phyloP scores from a whole-genome alignment of 2,113 vertebrate genomes.

The Caloenas nicobarica region DNA sequence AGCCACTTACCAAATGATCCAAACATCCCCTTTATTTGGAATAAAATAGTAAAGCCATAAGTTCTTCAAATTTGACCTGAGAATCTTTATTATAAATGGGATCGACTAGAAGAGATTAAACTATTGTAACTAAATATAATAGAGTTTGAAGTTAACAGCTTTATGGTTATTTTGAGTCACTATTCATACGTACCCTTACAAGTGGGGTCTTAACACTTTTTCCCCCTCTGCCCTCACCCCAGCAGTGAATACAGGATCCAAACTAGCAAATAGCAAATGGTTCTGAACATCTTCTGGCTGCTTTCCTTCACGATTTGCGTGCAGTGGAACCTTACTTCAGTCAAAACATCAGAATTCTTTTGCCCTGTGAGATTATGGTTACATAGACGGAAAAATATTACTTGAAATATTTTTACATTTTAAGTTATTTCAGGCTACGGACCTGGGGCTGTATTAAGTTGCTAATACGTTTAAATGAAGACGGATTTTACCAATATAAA shows the following conservation, averaged over 20 bases:
- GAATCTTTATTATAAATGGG: background rate
- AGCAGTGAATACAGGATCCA: background rate
- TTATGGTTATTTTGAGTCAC: background rate
- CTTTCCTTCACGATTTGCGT: accelerated
- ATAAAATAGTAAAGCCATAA: background rate
- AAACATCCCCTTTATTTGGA: background rate
- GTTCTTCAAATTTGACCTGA: background rate
- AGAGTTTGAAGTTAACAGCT: background rate
- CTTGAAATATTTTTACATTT: background rate
- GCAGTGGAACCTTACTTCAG: background rate
- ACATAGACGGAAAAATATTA: background rate
- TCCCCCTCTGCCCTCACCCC: background rate
- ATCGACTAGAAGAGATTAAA: background rate
- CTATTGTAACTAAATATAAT: background rate
- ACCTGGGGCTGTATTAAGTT: background rate
- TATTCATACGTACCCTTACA: background rate
- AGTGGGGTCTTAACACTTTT: background rate
- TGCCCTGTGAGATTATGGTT: background rate
- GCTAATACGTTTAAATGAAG: background rate
- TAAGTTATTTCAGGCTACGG: background rate
- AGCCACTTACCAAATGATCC: background rate
- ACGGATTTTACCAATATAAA: background rate
- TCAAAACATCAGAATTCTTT: background rate
- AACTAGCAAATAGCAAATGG: background rate
- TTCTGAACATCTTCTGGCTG: background rate